Evolutionary conservation across 2,888 invertebrate genomes (phyloP).

Genomic region (Callyntrura guangdongensis): DNA sequence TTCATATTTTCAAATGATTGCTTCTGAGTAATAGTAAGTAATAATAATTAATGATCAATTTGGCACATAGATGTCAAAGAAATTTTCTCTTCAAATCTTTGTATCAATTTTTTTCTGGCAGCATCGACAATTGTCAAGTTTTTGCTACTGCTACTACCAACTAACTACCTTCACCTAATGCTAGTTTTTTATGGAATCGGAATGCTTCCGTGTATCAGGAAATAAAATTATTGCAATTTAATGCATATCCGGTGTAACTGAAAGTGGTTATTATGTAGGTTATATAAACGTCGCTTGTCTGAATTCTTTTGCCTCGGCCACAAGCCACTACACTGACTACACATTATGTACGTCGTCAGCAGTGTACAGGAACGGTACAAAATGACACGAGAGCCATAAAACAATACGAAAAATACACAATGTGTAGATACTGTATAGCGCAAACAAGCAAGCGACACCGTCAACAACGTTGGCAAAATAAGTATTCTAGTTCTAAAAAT

Average conservation of each 20-base stretch:
- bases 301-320: background rate
- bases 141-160: no score
- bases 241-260: constrained; percentile 77
- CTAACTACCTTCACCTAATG: constrained; percentile 29
- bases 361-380: no score
- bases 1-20: no score
- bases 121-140: constrained; percentile 41
- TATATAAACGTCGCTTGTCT: constrained; percentile 55
- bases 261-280: constrained; percentile 77
- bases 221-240: constrained; percentile 77
- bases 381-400: constrained; percentile 38
- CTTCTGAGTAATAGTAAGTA: no score
- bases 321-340: no score
- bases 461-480: background rate
- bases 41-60: constrained; percentile 1
- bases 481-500: constrained; percentile 12
- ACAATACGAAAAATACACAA: no score
- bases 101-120: constrained; percentile 40
- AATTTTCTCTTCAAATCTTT: background rate
- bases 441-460: constrained; percentile 9
- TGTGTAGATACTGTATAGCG: no score
- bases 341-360: no score
- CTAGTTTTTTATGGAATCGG: constrained; percentile 66
- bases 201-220: constrained; percentile 77
- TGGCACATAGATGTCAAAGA: background rate